phyloP scores from a whole-genome alignment of 1,140 invertebrate species.

The Drosophila parabipectinata region DNA sequence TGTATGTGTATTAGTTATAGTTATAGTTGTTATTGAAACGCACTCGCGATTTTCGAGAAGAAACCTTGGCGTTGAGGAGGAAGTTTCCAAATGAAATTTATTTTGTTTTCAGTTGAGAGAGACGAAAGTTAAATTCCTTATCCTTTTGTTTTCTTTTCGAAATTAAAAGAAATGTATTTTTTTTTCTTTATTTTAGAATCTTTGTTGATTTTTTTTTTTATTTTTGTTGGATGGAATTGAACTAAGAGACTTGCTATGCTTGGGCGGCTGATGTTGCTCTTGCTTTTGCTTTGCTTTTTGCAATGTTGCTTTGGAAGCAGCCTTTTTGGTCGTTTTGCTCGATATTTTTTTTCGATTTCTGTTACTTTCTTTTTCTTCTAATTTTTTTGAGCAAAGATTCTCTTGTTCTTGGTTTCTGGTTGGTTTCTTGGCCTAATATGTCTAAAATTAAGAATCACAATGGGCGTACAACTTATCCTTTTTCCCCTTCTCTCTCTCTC shows the following conservation, averaged over 20 bases:
- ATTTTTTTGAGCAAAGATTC: constrained; percentile 14
- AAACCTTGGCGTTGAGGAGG: background rate
- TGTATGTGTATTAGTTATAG: background rate
- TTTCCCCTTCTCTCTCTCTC: constrained; percentile 9
- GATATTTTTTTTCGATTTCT: background rate
- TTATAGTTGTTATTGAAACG: constrained; percentile 3
- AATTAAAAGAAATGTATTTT: background rate
- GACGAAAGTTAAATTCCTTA: background rate
- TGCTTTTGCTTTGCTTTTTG: constrained; percentile 15
- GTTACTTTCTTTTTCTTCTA: constrained; percentile 2
- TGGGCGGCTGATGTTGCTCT: constrained; percentile 80
- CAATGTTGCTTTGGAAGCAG: constrained; percentile 13
- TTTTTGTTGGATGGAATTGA: constrained; percentile 74
- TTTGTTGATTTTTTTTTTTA: constrained; percentile 1
- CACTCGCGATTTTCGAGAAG: constrained; percentile 3
- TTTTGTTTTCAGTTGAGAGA: background rate
- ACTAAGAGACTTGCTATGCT: constrained; percentile 57
- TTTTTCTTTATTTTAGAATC: background rate
- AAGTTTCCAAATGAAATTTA: background rate
- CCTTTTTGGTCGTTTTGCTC: constrained; percentile 39
- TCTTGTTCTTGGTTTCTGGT: constrained; percentile 15
- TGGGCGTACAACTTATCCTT: constrained; percentile 67
- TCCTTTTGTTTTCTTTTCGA: background rate
- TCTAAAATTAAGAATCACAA: constrained; percentile 84
- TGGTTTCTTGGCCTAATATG: constrained; percentile 49